Evolutionary conservation across 2,888 invertebrate species (phyloP), one percentile per base, ranked within the genome.

Genomic region (Ctenicera cuprea): DNA sequence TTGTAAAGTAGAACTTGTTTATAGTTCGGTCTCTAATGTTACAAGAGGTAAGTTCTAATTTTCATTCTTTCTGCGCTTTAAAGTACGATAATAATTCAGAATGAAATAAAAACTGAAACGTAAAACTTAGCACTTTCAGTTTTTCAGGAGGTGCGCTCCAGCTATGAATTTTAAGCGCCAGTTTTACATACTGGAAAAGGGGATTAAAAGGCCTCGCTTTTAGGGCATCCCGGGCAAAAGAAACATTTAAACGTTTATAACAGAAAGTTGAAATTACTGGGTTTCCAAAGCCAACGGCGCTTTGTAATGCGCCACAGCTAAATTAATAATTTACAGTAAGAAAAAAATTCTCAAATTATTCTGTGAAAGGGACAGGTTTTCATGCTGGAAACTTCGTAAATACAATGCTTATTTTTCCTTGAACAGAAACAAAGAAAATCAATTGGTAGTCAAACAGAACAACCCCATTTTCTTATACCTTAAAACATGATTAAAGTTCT

Each of bases 401-500:
- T n/a, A n/a, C n/a, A 26, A 54, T 30, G 30, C 5, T 14, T 9
- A 18, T 30, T 26, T 3, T 33, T 30, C n/a, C n/a, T n/a, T 16
- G 4, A 26, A 16, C 14, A 4, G 12, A 54, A 54, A 9, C 3
- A 54, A 22, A 43, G 20, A 22, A 43, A 43, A n/a, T 62, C 4
- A 43, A 62, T 62, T 62, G 3, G n/a, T 9, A 41, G 12, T 62
- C 11, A 37, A 61, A 26, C 26, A 18, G 41, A 41, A 7, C 14
- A 41, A n/a, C 41, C 43, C 22, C 12, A 43, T 62, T 43, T 62
- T 62, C 62, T 11, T 22, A 38, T 62, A 62, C 43, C 62, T 62
- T 12, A 5, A 11, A 12, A 26, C 48, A 61, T 50, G 26, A 68
- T 68, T 68, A 61, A 68, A 68, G 37, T 68, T 59, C 45, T 45